Evolutionary conservation across 2,797 vertebrate genomes (phyloP).

Genomic region (Molothrus aeneus): DNA sequence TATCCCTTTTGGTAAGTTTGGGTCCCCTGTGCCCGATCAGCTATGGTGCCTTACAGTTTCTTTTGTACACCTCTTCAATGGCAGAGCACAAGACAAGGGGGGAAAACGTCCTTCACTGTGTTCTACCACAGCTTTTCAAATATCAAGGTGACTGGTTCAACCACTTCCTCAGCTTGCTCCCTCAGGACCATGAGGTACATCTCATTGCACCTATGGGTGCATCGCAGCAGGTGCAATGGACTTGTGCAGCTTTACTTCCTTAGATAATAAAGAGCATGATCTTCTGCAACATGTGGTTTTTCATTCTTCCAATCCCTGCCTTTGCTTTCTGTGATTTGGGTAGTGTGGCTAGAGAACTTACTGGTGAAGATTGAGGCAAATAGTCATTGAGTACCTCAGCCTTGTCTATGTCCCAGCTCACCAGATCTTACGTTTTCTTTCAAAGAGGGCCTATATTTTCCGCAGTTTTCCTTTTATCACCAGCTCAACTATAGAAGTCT

Average conservation of each 20-base stretch:
- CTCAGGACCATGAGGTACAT: neutral
- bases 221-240: neutral
- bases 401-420: neutral
- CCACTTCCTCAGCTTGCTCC: neutral
- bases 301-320: neutral
- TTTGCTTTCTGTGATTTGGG: neutral
- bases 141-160: neutral
- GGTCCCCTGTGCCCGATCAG: accelerated
- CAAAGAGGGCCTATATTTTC: neutral
- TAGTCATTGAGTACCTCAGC: neutral
- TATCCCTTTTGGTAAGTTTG: neutral
- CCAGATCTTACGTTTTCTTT: accelerated
- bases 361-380: neutral
- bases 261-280: neutral
- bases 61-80: neutral
- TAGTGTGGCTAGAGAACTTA: neutral
- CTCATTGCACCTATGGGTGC: neutral
- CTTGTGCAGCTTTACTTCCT: neutral
- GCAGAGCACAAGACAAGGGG: accelerated
- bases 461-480: neutral
- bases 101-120: neutral
- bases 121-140: neutral
- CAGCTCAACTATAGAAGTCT: neutral
- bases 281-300: accelerated
- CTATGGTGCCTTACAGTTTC: neutral